Base-by-base conservation (phyloP, 2,113 vertebrate species). In the Nothoprocta pentlandii region DNA sequence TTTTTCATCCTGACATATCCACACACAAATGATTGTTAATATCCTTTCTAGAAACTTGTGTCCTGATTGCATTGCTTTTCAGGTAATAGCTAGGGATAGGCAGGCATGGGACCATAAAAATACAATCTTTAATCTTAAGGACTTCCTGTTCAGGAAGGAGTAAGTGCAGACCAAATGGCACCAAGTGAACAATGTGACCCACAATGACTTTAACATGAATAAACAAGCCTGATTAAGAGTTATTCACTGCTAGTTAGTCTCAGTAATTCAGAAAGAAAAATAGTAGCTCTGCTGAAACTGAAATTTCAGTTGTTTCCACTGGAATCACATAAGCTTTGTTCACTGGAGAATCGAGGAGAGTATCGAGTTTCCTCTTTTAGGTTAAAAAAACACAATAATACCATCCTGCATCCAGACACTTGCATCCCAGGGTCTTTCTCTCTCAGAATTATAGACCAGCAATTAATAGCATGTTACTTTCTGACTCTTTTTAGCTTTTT, bases 121-220 rank as follows among this genome's bases (percentile, higher is more conserved):
- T 93, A 97, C 77, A 97, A 96, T 97, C 97, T 97, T 96, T 97
- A 95, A 98, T 97, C 97, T 98, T 97, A 98, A 97, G 97, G 95
- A 97, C 97, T 98, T 98, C 98, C 98, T 96, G 97, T 94, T 92
- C 97, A 93, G 97, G 97, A 96, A 97, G 81, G 95, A 87, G 68
- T 96, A 95, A 92, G 92, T 89, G 96, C 97, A 98, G 98, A 98
- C 98, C 95, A 84, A 96, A 95, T 19, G 97, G 97, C 98, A 98
- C 96, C 98, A 95, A 82, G 93, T 2, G 13, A 96, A 80, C 94
- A 81, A 95, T 71, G 34, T 97, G 97, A 97, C 97, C 96, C 49
- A 68, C 74, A 1, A 26, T 83, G 96, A 97, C 94, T 95, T 85
- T 79, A 54, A 85, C 11, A n/a, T 88, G 96, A 96, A 97, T 97